Base-by-base conservation (phyloP, 2,888 invertebrate genomes). In the Parasteatoda lunata region DNA sequence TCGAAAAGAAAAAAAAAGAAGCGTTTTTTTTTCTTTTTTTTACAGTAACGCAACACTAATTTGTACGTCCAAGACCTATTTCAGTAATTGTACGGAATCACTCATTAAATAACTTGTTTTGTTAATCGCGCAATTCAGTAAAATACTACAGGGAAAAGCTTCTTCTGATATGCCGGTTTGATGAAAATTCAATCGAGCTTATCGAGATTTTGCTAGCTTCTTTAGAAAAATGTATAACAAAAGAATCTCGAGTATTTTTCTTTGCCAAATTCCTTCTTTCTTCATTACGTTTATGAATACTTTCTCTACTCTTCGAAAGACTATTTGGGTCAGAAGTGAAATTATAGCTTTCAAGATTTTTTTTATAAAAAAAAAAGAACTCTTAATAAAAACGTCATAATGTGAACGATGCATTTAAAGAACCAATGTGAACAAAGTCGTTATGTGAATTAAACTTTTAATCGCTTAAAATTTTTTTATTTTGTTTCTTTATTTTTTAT, bases 131-230 rank as follows among this genome's bases (percentile, higher is more conserved):
- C 59, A n/a, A 59, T 59, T 59, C 59, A 59, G n/a, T n/a, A 59
- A 59, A n/a, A 13, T 59, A 30, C 30, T 30, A 30, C 30, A 30
- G 30, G 59, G 13, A 7, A 4, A 13, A 5, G 8, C 59, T 59
- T 59, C 59, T 59, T 9, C 59, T n/a, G 5, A 54, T 8, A 54
- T 11, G 13, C 8, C 8, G 13, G 54, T 4, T 30, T 59, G 8
- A 4, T 13, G n/a, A 59, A n/a, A 59, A 59, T 13, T n/a, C n/a
- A 76, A 76, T 65, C 75, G 75, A 64, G 75, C 65, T 76, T 59
- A 76, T 76, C 75, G 75, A 65, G 59, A 30, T 30, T 30, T 30
- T 30, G 30, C 30, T 30, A 30, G 65, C 65, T 64, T 76, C 48
- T 59, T 48, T 13, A 49, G n/a, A 59, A 30, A 30, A 59, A 59